Base-by-base conservation (phyloP, 2,888 invertebrate genomes). In the Erynnis tages region DNA sequence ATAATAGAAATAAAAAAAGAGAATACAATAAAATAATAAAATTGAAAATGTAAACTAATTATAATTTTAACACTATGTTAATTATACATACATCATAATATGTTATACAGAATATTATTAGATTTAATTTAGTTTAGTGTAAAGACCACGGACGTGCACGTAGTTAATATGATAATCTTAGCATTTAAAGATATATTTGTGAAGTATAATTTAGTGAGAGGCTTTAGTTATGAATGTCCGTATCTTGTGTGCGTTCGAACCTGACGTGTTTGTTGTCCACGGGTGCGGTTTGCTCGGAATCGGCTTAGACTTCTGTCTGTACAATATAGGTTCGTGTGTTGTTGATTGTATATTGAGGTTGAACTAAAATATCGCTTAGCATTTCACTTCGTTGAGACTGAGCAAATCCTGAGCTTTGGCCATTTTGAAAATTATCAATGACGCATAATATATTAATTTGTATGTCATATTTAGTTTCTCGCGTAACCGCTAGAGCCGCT, bases 181-280 rank as follows among this genome's bases (percentile, higher is more conserved):
- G 81, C 77, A 79, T 82, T 78, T 79, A 80, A 78, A 70, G 64
- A 69, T 62, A 64, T 66, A 62, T 63, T 61, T 65, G 65, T 69
- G 66, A 63, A 67, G 61, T 76, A 66, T 69, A 61, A 63, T 38
- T 67, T 73, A 74, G 76, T 67, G 70, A 79, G 82, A 83, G 83
- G 83, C 83, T 82, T 78, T 66, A 65, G 60, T 50, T 58, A 62
- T 66, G 69, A 53, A 62, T 54, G 63, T 59, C 56, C 60, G 63
- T 59, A 43, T 55, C 30, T 34, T 37, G 50, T 37, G 41, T 34
- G 25, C 32, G 52, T 23, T 37, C 53, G 53, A 54, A 48, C 61
- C 58, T 47, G 53, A 30, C 52, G 53, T 55, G 53, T 52, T 58
- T 56, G 46, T 47, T 56, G 45, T 50, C 52, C 52, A 49, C 52